These are phyloP conservation scores for Phaethon lepturus DNA, from an alignment of 2,113 vertebrate species.

Conservation along the genomic window DNA sequence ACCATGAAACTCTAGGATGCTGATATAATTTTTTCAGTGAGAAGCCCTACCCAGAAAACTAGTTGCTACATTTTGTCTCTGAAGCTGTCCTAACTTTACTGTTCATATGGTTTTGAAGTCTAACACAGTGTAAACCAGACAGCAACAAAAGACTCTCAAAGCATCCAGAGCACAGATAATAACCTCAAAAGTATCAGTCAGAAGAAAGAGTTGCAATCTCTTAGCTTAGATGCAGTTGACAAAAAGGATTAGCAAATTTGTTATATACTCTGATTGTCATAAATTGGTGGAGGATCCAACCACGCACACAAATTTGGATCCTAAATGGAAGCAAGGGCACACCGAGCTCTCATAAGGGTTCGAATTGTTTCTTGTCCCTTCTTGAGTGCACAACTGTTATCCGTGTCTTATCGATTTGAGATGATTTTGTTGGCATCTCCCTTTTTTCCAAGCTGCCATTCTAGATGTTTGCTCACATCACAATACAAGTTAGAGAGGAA, in stretches of 20 bases:
- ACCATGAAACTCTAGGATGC: not conserved
- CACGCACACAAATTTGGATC: not conserved
- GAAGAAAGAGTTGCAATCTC: not conserved
- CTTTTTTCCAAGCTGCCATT: not conserved
- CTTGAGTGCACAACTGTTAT: rapidly evolving
- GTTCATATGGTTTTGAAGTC: not conserved
- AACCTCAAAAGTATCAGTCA: not conserved
- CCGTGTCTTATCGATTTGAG: not conserved
- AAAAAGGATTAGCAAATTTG: not conserved
- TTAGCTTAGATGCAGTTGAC: not conserved
- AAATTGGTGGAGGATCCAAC: not conserved
- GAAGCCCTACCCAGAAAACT: not conserved
- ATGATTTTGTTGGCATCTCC: not conserved
- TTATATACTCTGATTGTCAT: not conserved
- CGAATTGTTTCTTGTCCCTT: not conserved
- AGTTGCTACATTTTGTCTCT: not conserved
- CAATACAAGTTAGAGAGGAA: not conserved
- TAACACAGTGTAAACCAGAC: not conserved
- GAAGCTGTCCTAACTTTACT: not conserved
- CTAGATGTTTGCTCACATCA: not conserved
- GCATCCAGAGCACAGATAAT: not conserved
- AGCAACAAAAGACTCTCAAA: not conserved
- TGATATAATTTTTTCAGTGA: not conserved
- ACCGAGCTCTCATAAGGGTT: not conserved
- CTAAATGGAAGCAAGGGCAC: not conserved